Percentiles rank a stretch among this genome's conserved stretches.
phyloP scores from a whole-genome alignment of 2,888 invertebrate species.

The Amphipyra tragopoginis region DNA sequence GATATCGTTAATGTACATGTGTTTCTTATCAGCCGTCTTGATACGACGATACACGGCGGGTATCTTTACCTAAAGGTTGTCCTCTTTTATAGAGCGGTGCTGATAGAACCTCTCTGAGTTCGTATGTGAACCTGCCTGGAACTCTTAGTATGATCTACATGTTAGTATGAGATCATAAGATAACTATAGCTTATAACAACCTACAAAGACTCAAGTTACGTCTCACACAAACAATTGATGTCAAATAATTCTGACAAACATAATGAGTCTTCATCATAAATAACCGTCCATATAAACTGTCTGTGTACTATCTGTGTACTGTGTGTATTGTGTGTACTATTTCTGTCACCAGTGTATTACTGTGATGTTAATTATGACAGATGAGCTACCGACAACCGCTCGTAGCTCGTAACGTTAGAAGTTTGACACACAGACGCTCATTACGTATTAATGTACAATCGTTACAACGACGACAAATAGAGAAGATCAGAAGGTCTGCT shows the following conservation, averaged over 20 bases:
- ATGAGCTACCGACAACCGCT: not conserved
- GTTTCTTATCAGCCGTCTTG: too few relatives aligned
- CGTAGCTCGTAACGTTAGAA: constrained; percentile 1
- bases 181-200: too few relatives aligned
- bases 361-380: constrained; percentile 1
- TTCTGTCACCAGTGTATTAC: constrained; percentile 3
- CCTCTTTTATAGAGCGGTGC: too few relatives aligned
- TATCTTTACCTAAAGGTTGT: too few relatives aligned
- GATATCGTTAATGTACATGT: too few relatives aligned
- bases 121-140: too few relatives aligned
- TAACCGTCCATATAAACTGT: not conserved
- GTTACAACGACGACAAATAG: constrained; percentile 3
- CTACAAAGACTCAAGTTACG: constrained; percentile 4
- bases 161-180: too few relatives aligned
- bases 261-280: constrained; percentile 1
- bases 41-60: too few relatives aligned
- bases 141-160: too few relatives aligned
- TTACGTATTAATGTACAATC: constrained; percentile 4
- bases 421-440: constrained; percentile 12
- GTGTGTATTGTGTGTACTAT: constrained; percentile 3
- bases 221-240: not conserved
- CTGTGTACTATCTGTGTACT: constrained; percentile 1
- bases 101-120: too few relatives aligned
- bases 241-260: not conserved
- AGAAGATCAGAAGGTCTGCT: not conserved